Evolutionary conservation across 1,140 invertebrate genomes (phyloP).

Genomic region (Neotoxoptera formosana): DNA sequence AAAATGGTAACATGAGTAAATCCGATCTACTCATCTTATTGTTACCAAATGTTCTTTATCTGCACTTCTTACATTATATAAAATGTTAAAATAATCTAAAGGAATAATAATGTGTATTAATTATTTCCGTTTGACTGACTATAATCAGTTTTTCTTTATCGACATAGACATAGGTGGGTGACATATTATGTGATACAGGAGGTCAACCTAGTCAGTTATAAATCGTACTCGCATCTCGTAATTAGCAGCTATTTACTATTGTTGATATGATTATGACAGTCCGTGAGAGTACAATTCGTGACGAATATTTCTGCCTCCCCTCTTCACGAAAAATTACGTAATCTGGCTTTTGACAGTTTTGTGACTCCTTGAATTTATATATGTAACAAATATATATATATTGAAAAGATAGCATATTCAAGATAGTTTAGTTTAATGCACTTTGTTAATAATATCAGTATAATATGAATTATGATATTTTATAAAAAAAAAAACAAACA

Average conservation of each 20-base stretch:
- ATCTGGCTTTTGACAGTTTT: not conserved
- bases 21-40: not conserved
- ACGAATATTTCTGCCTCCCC: slow-evolving; percentile 17
- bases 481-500: too few relatives aligned
- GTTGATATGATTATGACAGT: slow-evolving; percentile 7
- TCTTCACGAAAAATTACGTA: slow-evolving; percentile 23
- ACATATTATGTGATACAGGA: not conserved
- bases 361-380: not conserved
- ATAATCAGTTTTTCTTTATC: not conserved
- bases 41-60: not conserved
- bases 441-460: not conserved
- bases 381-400: not conserved
- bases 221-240: not conserved
- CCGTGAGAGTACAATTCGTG: slow-evolving; percentile 39
- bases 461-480: not conserved
- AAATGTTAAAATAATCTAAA: not conserved
- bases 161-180: not conserved
- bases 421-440: not conserved
- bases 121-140: not conserved
- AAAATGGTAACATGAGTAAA: not conserved
- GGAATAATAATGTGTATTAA: not conserved
- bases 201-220: not conserved
- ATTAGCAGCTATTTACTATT: slow-evolving; percentile 18
- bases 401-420: not conserved
- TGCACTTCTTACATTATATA: not conserved